Base-by-base conservation (phyloP, 2,797 vertebrate species). In the Scolopax rusticola region DNA sequence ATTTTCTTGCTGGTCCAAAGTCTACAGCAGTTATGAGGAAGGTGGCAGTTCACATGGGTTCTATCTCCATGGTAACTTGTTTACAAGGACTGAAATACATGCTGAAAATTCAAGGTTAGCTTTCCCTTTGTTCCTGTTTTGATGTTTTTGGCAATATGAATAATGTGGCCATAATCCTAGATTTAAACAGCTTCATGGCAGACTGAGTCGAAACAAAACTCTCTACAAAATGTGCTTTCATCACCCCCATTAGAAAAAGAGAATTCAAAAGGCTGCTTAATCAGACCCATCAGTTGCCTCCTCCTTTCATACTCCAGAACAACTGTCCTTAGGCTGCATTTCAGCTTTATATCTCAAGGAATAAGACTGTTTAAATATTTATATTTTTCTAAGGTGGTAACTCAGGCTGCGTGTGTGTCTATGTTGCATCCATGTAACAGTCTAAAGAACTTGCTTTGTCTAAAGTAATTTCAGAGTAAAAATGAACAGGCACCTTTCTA, bases 1-100 rank as follows among this genome's bases (percentile, higher is more conserved):
- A 87, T 87, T 94, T 84, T 93, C 75, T 95, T 95, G 90, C 92
- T 73, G 87, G 95, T 97, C 97, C 91, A 84, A 96, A 98, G 83
- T 96, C 96, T 89, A 51, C 47, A 91, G 96, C 95, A 95, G 95
- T 88, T 96, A 84, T 45, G 90, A 98, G 94, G 95, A 95, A 96
- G 93, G 90, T 89, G 47, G 94, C 79, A 95, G 96, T 97, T 98
- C 97, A 97, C 97, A 96, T 89, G 97, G 96, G 93, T 93, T 96
- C 97, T 94, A 98, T 98, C 97, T 97, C 98, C 98, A 98, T 98
- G 98, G 98, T 94, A 98, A 98, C 98, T 97, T 98, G 97, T 98
- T 98, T 98, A 98, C 97, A 97, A 97, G 95, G 87, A 91, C 95
- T 97, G 97, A 98, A 97, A 97, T 96, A 96, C 96, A 98, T 71